These are phyloP conservation scores for Sycophila texana DNA, from an alignment of 2,888 invertebrate species.

Conservation along the genomic window DNA sequence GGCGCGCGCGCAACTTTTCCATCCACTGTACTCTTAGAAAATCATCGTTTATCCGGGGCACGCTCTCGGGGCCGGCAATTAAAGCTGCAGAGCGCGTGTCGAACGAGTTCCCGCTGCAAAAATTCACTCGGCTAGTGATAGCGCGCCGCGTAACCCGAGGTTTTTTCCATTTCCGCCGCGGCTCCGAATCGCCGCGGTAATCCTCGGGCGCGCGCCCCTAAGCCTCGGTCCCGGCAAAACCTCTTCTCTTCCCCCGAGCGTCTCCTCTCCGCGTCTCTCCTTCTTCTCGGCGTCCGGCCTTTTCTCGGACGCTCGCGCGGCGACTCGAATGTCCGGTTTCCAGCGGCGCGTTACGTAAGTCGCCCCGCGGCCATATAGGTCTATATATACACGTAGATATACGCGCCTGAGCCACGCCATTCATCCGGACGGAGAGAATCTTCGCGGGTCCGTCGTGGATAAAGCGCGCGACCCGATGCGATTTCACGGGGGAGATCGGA, in stretches of 20 bases:
- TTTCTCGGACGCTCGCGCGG: constrained; percentile 27
- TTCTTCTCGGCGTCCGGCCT: neutral
- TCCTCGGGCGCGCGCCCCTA: no score
- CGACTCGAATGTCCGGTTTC: constrained; percentile 70
- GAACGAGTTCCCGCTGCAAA: no score
- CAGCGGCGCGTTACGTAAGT: constrained; percentile 44
- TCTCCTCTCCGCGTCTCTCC: neutral
- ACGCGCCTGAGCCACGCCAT: constrained; percentile 1
- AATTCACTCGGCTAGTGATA: no score
- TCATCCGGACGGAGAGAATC: neutral
- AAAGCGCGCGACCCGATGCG: neutral
- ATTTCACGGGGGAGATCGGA: constrained; percentile 3
- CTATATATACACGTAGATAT: neutral
- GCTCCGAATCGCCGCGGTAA: no score
- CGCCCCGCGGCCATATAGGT: neutral
- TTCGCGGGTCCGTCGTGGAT: neutral
- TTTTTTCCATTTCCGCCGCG: no score
- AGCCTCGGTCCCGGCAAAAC: neutral
- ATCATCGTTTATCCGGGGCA: no score
- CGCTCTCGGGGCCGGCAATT: no score
- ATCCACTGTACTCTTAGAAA: no score
- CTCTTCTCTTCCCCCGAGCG: neutral
- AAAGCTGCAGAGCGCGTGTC: no score
- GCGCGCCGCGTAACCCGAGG: no score
- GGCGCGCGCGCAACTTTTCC: no score